phyloP scores from a whole-genome alignment of 2,888 invertebrate species.

The Pheosia gnoma region DNA sequence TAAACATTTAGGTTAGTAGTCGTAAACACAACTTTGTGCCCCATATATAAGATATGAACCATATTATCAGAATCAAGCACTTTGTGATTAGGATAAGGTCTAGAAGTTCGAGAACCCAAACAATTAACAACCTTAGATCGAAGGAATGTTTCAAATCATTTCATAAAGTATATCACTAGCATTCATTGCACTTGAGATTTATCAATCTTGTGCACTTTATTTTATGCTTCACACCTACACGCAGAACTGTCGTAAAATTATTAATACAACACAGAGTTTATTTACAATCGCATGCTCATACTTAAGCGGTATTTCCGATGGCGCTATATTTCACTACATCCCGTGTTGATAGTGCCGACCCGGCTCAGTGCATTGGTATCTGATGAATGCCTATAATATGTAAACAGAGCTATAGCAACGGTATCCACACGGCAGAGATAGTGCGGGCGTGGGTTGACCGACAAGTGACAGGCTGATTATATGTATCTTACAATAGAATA shows the following conservation, averaged over 20 bases:
- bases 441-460: constrained; percentile 43
- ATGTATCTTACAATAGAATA: too few species aligned
- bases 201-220: neutral
- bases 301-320: neutral
- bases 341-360: neutral
- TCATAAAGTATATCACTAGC: neutral
- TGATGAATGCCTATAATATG: neutral
- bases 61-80: too few species aligned
- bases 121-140: neutral
- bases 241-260: constrained; percentile 29
- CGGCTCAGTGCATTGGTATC: neutral
- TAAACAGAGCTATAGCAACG: constrained; percentile 33
- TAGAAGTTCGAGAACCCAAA: too few species aligned
- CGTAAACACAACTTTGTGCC: too few species aligned
- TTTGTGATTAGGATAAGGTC: too few species aligned
- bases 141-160: neutral
- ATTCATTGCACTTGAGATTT: neutral
- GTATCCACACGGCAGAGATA: constrained; percentile 34
- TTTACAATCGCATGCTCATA: constrained; percentile 16
- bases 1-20: too few species aligned
- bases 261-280: constrained; percentile 33
- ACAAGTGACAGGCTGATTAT: constrained; percentile 34
- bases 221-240: neutral
- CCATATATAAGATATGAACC: too few species aligned
- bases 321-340: too few species aligned